Percentiles rank a stretch among this genome's conserved stretches.
Evolutionary conservation across 2,797 vertebrate species (phyloP).

Genomic region (Apodemus agrarius): DNA sequence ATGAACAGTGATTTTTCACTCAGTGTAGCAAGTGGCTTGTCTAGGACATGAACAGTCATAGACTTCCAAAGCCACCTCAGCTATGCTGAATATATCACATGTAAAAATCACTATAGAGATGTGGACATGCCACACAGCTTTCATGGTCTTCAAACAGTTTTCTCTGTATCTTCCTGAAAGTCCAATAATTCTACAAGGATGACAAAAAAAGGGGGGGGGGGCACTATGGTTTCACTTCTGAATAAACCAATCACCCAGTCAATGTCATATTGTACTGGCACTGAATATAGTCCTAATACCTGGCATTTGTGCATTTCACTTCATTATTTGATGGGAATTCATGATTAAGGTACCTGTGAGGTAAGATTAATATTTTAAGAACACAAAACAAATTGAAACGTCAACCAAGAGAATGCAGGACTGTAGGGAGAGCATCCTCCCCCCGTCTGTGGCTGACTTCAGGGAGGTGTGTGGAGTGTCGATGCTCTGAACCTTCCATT

Average conservation of each 20-base stretch:
- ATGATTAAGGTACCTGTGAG: background rate
- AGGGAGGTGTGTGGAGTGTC: background rate
- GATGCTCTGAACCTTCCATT: background rate
- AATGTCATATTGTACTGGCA: background rate
- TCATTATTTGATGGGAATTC: background rate
- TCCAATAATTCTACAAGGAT: background rate
- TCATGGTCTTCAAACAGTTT: background rate
- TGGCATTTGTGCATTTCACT: background rate
- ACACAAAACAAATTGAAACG: background rate
- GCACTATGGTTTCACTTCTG: background rate
- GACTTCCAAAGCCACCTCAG: background rate
- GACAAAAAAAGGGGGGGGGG: background rate
- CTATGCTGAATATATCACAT: background rate
- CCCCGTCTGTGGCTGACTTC: background rate
- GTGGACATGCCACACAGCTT: background rate
- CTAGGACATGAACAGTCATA: background rate
- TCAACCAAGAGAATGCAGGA: background rate
- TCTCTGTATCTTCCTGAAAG: conserved; percentile 30
- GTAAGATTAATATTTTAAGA: background rate
- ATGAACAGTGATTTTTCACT: conserved; percentile 19
- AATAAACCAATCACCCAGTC: background rate
- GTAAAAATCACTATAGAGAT: background rate
- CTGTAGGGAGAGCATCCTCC: fast-evolving
- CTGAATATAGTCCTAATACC: background rate
- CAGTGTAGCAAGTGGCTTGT: background rate